These are phyloP conservation scores for Cryptotis parvus DNA, from an alignment of 2,113 vertebrate species.

Conservation along the genomic window DNA sequence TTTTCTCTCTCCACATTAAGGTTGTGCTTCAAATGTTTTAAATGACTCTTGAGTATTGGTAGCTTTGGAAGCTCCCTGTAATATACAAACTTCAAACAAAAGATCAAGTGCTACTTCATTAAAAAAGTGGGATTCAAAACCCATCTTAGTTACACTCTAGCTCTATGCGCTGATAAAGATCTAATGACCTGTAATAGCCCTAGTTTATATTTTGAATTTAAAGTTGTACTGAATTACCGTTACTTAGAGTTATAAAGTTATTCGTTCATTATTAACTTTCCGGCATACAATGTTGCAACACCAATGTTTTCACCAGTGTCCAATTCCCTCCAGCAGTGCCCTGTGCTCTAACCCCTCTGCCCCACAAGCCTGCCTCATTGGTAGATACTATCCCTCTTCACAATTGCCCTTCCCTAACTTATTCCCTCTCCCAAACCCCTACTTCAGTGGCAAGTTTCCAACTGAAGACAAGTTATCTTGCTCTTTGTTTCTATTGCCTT, in stretches of 20 bases:
- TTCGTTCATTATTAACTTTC: no score
- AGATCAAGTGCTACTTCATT: background rate
- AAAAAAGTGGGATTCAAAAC: conserved; percentile 25
- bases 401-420: no score
- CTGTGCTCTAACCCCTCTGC: no score
- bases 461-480: no score
- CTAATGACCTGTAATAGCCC: background rate
- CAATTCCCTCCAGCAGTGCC: no score
- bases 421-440: no score
- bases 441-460: no score
- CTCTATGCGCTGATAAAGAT: background rate
- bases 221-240: background rate
- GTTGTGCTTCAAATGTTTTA: background rate
- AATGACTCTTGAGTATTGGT: background rate
- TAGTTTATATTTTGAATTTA: background rate
- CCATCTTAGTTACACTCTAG: background rate
- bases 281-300: no score
- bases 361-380: no score
- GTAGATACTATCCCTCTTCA: no score
- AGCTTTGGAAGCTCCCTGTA: background rate
- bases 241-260: background rate
- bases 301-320: no score
- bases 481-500: no score
- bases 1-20: background rate
- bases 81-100: background rate